Conservation (phyloP, 2,797 vertebrate species). For the Myripristis jacobus region DNA sequence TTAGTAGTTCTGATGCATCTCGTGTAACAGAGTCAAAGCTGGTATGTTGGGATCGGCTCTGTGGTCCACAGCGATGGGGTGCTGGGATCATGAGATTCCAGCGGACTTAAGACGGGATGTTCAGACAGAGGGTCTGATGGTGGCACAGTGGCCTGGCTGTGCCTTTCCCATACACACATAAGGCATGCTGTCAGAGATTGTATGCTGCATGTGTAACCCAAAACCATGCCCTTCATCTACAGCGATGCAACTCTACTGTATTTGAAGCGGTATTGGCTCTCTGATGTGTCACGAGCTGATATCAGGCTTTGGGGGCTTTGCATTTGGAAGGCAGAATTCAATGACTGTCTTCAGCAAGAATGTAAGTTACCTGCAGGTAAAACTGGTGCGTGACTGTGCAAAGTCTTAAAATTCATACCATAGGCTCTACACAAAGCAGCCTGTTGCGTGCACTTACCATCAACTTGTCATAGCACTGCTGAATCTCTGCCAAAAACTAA, state of each 20-base stretch:
- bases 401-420: not conserved
- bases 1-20: conserved; percentile 38
- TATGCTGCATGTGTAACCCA: conserved; percentile 28
- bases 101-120: conserved; percentile 43
- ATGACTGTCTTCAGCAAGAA: not conserved
- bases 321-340: no score
- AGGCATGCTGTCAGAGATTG: conserved; percentile 29
- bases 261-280: conserved; percentile 29
- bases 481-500: no score
- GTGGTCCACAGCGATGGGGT: conserved; percentile 29
- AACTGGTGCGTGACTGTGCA: not conserved
- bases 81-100: conserved; percentile 63
- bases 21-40: conserved; percentile 53
- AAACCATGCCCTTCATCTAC: conserved; percentile 31
- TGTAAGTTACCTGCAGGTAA: not conserved
- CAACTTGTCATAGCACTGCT: not conserved
- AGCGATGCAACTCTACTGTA: conserved; percentile 26
- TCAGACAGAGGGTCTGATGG: conserved; percentile 10
- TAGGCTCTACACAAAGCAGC: not conserved
- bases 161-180: conserved; percentile 48
- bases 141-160: not conserved
- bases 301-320: not conserved
- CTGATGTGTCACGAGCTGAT: conserved; percentile 13
- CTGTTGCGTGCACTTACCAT: not conserved
- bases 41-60: conserved; percentile 59